Evolutionary conservation across 2,888 invertebrate species (phyloP).

Genomic region (Tribolium freemani): DNA sequence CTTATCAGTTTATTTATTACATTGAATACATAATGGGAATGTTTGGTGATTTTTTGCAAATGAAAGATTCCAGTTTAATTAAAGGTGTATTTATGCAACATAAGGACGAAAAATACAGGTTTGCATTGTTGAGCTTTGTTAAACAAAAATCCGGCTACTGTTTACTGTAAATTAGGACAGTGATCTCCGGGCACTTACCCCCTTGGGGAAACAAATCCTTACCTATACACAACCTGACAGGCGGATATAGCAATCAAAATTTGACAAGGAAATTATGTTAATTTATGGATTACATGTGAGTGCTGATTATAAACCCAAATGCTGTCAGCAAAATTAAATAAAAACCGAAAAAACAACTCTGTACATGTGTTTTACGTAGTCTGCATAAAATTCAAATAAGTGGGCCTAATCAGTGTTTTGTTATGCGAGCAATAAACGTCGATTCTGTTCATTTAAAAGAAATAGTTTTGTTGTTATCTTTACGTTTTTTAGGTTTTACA

Average conservation of each 20-base stretch:
- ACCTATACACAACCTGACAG: not conserved
- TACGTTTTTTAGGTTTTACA: slow-evolving; percentile 16
- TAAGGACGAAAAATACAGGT: not conserved
- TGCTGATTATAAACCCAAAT: not conserved
- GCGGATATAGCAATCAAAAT: slow-evolving; percentile 12
- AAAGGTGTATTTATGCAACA: not conserved
- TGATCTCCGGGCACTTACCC: not conserved
- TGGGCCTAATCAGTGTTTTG: slow-evolving; percentile 16
- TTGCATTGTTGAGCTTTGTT: not conserved
- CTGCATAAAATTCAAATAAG: slow-evolving; percentile 17
- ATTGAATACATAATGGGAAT: not conserved
- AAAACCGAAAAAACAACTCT: not conserved
- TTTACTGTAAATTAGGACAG: not conserved
- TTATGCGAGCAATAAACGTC: slow-evolving; percentile 22
- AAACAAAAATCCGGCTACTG: slow-evolving; percentile 14
- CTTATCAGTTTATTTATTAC: not conserved
- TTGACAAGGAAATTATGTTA: slow-evolving; percentile 17
- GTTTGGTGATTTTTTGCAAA: not conserved
- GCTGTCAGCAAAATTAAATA: not conserved
- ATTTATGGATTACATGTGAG: slow-evolving; percentile 7
- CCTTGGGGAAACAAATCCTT: slow-evolving; percentile 3
- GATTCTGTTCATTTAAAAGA: not conserved
- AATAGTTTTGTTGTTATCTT: slow-evolving; percentile 23
- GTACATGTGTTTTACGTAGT: not conserved
- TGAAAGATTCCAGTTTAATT: not conserved